Evolutionary conservation across 2,113 vertebrate species (phyloP), one percentile per base, ranked within the genome.

Genomic region (Lichenostomus cassidix): DNA sequence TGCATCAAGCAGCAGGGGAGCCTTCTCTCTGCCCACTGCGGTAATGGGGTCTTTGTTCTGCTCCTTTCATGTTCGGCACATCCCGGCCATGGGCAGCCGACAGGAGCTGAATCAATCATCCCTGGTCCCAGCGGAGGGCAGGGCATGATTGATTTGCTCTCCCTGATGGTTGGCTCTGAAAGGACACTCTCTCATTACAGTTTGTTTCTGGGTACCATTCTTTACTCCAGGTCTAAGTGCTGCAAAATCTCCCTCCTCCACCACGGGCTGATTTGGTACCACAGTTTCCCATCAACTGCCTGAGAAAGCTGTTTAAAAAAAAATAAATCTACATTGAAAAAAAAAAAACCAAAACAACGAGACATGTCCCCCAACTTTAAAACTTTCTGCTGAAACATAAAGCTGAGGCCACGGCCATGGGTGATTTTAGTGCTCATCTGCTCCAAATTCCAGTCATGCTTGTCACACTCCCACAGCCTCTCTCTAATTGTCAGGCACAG

Each of bases 31-130:
- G 89, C 89, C 93, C 81, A 53, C 70, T 74, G 81, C 6, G 1
- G 94, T 94, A 96, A 94, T 95, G 89, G 94, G 84, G 94, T 50
- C 91, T 97, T 97, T 97, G 96, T 97, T 96, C 95, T 85, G 74
- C 84, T 94, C 89, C 95, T 96, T 97, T 95, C 89, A 97, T 95
- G 94, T 96, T 86, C 91, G 6, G 53, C 74, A 91, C 83, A 96
- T 75, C 91, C 84, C 14, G 2, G 91, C 82, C 84, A 44, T 71
- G 96, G 94, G 71, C 94, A 83, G 86, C 64, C 19, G 56, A 94
- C 90, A 67, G 90, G 68, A 95, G 90, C 89, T 77, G 91, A 95
- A 97, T 96, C 95, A 97, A 96, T 95, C 95, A 95, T 75, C 18
- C 2, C 65, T 42, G 81, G 74, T 91, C 94, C 87, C 94, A 90